These are phyloP conservation scores for Onychomys torridus DNA, from an alignment of 2,797 vertebrate genomes.

Conservation along the genomic window DNA sequence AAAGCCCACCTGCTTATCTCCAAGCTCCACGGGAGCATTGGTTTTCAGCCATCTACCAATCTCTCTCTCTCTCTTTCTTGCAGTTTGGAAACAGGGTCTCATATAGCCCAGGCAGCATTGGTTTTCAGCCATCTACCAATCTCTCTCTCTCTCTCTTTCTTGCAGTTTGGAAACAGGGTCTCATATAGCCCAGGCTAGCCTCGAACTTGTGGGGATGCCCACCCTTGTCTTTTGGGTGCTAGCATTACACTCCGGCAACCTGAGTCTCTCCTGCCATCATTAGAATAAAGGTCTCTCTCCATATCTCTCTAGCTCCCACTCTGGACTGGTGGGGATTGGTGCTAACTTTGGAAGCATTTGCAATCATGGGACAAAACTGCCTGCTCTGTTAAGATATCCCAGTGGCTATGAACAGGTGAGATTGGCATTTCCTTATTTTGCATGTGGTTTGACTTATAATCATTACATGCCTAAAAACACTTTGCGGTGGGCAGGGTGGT, in stretches of 20 bases:
- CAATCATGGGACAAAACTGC: background rate
- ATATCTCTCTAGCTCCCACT: background rate
- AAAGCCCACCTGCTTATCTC: background rate
- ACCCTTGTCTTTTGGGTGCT: background rate
- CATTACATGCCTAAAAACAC: background rate
- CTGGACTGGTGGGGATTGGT: background rate
- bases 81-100: background rate
- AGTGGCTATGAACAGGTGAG: background rate
- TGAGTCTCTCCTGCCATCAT: background rate
- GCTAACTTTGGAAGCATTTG: background rate
- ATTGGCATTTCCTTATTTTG: constrained; percentile 44
- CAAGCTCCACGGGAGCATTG: background rate
- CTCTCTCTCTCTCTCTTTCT: background rate
- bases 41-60: background rate
- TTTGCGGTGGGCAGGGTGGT: constrained; percentile 11
- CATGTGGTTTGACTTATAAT: constrained; percentile 39
- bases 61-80: background rate
- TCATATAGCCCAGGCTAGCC: background rate
- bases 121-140: background rate
- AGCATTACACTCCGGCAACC: too few relatives aligned
- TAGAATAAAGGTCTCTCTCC: background rate
- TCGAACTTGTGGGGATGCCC: background rate
- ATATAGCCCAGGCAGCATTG: background rate
- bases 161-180: background rate
- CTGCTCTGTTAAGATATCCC: background rate